Percentiles rank a stretch among this genome's conserved stretches.
phyloP scores from a whole-genome alignment of 2,113 vertebrate species.

The Desmodus rotundus region DNA sequence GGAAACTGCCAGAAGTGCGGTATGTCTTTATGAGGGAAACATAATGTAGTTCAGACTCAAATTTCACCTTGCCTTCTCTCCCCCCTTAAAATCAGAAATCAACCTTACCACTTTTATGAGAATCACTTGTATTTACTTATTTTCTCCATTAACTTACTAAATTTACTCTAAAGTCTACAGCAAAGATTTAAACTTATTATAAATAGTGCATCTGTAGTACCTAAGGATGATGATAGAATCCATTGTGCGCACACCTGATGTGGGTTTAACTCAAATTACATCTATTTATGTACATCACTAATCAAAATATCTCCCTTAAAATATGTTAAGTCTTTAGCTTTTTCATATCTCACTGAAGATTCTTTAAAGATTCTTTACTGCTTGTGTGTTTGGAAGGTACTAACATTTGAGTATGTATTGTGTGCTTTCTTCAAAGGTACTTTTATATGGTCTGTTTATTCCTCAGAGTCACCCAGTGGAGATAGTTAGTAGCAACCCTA shows the following conservation, averaged over 20 bases:
- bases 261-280: neutral
- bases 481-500: neutral
- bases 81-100: neutral
- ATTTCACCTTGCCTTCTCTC: neutral
- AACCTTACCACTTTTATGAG: neutral
- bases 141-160: neutral
- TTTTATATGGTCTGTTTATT: neutral
- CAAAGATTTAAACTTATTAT: neutral
- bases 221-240: neutral
- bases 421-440: neutral
- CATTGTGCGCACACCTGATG: neutral
- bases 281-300: neutral
- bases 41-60: neutral
- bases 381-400: neutral
- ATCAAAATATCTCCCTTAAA: conserved; percentile 12
- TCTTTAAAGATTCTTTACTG: conserved; percentile 8
- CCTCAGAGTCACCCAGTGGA: neutral
- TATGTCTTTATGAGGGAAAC: neutral
- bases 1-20: neutral
- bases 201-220: neutral
- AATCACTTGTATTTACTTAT: neutral
- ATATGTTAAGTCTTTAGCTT: conserved; percentile 21
- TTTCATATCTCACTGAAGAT: neutral
- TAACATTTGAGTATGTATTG: neutral
- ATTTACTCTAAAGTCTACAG: neutral